Evolutionary conservation across 2,888 invertebrate genomes (phyloP).

Genomic region (Lampropteryx suffumata): DNA sequence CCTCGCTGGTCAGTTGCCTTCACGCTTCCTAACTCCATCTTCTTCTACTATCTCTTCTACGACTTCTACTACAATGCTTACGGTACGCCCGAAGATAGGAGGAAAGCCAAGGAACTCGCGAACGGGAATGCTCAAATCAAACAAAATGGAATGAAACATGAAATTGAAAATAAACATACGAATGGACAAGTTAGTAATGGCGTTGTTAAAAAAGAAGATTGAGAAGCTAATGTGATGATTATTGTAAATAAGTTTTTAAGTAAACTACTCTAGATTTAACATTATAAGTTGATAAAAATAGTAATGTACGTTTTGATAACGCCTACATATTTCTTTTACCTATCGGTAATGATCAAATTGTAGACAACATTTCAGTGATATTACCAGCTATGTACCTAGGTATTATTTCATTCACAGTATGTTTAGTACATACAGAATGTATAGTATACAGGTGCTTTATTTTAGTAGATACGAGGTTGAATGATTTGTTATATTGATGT

Average conservation of each 20-base stretch:
- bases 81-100: conserved; percentile 61
- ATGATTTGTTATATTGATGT: background rate
- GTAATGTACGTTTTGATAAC: too few species aligned
- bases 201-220: conserved; percentile 26
- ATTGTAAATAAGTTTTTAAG: conserved; percentile 8
- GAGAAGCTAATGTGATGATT: conserved; percentile 1
- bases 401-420: background rate
- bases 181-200: conserved; percentile 37
- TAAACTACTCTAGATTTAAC: background rate
- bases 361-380: too few species aligned
- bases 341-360: background rate
- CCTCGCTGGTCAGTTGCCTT: conserved; percentile 92
- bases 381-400: background rate
- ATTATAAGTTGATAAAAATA: too few species aligned
- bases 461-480: too few species aligned
- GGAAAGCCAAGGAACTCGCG: conserved; percentile 40
- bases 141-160: conserved; percentile 33
- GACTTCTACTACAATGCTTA: conserved; percentile 95
- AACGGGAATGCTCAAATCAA: conserved; percentile 41
- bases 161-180: conserved; percentile 4
- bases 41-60: conserved; percentile 96
- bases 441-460: too few species aligned
- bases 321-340: too few species aligned
- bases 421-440: background rate
- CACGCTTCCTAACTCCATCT: conserved; percentile 94